phyloP scores from a whole-genome alignment of 2,113 vertebrate species.

The Rousettus leschenaultii region DNA sequence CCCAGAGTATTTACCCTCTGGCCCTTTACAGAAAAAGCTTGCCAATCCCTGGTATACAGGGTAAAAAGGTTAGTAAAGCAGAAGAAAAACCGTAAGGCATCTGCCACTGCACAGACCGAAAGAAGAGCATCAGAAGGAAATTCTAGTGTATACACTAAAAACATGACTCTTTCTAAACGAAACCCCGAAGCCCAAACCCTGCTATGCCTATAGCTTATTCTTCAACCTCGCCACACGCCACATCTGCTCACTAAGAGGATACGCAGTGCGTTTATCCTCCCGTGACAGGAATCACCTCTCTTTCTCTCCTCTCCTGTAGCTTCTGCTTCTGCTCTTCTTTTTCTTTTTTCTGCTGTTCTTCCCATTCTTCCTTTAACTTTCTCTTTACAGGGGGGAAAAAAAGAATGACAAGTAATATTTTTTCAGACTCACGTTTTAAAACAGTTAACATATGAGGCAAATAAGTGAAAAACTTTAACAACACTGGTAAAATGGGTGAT shows the following conservation, averaged over 20 bases:
- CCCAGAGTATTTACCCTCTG: neutral
- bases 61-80: neutral
- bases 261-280: conserved; percentile 89
- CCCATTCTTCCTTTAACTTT: conserved; percentile 96
- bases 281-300: conserved; percentile 94
- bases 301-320: conserved; percentile 91
- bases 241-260: conserved; percentile 84
- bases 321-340: conserved; percentile 88
- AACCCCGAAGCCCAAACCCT: neutral
- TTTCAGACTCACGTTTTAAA: neutral
- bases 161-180: neutral
- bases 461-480: neutral
- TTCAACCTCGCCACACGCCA: neutral
- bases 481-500: neutral
- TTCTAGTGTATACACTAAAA: neutral
- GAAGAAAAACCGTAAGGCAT: conserved; percentile 5
- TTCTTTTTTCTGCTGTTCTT: conserved; percentile 92
- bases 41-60: neutral
- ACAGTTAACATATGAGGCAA: neutral
- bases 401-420: neutral
- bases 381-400: conserved; percentile 80
- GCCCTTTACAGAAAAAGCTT: neutral
- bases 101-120: neutral
- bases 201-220: neutral
- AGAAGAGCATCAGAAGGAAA: neutral